Evolutionary conservation across 2,797 vertebrate genomes (phyloP).

Genomic region (Paedocypris micromegethes): DNA sequence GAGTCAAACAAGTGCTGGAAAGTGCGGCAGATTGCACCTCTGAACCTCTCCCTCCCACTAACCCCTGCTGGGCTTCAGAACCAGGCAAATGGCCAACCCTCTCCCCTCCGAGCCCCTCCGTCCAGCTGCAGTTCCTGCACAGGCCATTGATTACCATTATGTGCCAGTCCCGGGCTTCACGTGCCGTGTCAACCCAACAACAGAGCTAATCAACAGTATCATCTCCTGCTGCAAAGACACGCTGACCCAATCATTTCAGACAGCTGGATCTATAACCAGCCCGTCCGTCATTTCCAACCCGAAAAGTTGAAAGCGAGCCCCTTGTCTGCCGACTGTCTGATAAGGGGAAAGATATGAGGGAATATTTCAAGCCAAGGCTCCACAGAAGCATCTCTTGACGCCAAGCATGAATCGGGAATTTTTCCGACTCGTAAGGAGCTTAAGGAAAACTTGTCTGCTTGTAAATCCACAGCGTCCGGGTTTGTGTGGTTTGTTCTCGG

Average conservation of each 20-base stretch:
- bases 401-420: background rate
- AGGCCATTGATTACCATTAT: constrained; percentile 36
- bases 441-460: background rate
- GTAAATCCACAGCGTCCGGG: constrained; percentile 10
- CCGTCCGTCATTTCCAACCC: constrained; percentile 28
- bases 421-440: constrained; percentile 3
- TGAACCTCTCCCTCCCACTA: constrained; percentile 25
- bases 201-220: constrained; percentile 29
- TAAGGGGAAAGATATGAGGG: constrained; percentile 13
- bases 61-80: constrained; percentile 25
- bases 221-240: constrained; percentile 22
- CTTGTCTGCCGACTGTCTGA: constrained; percentile 11
- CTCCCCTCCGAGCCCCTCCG: constrained; percentile 6
- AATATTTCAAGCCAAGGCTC: constrained; percentile 16
- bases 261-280: constrained; percentile 26
- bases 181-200: constrained; percentile 18
- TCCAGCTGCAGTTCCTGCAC: constrained; percentile 38
- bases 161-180: constrained; percentile 19
- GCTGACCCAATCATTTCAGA: constrained; percentile 35
- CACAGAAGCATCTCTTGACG: constrained; percentile 1
- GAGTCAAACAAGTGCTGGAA: constrained; percentile 5
- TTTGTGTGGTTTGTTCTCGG: background rate
- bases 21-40: constrained; percentile 31
- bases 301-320: constrained; percentile 21
- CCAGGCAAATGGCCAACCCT: constrained; percentile 35